Evolutionary conservation across 2,113 vertebrate genomes (phyloP).

Genomic region (Athene cunicularia): DNA sequence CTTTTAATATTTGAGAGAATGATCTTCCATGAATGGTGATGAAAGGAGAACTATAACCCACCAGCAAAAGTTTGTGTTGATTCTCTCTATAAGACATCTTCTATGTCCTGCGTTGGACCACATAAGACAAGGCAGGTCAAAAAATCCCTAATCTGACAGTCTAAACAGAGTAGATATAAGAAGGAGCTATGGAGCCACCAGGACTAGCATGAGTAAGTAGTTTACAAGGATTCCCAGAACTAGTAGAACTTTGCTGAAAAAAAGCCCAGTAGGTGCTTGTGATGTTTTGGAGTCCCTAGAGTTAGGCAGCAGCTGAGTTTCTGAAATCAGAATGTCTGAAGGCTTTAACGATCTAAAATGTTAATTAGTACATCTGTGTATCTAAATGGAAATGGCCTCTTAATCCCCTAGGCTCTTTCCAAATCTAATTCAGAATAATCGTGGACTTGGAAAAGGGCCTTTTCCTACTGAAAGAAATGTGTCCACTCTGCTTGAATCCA

Average conservation of each 20-base stretch:
- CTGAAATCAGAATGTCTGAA: not conserved
- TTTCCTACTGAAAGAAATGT: not conserved
- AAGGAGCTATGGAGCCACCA: not conserved
- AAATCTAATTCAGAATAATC: not conserved
- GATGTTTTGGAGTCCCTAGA: not conserved
- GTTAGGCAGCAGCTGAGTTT: not conserved
- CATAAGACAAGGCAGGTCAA: not conserved
- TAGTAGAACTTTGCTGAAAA: not conserved
- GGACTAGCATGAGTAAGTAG: not conserved
- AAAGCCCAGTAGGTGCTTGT: not conserved
- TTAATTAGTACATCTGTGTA: not conserved
- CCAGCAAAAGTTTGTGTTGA: not conserved
- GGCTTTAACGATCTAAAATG: not conserved
- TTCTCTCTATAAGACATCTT: not conserved
- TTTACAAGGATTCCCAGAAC: not conserved
- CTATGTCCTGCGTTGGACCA: not conserved
- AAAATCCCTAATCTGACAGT: not conserved
- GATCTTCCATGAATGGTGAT: not conserved
- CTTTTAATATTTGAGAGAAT: not conserved
- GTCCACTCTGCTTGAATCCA: not conserved
- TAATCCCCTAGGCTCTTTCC: not conserved
- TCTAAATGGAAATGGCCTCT: not conserved
- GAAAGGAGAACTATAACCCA: not conserved
- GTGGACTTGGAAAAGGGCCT: not conserved
- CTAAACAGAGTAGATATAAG: not conserved